Base-by-base conservation (phyloP, 2,888 invertebrate genomes). In the Capitulum mitella region DNA sequence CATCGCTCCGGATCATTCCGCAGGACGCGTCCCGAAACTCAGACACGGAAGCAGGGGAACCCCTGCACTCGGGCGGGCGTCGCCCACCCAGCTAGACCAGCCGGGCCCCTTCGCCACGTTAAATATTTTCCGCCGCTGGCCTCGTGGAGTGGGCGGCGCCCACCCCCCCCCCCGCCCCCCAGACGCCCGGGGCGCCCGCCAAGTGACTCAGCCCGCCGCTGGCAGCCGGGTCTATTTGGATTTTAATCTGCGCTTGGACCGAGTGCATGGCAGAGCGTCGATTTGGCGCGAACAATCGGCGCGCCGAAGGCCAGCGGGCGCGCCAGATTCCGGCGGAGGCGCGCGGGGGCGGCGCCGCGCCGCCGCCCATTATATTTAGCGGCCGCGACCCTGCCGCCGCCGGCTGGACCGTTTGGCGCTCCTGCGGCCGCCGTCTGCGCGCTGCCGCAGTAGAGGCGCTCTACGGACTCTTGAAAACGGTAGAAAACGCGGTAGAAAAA, bases 261-360 rank as follows among this genome's bases (percentile, higher is more conserved):
- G 29, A 34, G 34, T 64, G 64, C 64, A 64, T 64, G 64, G 64
- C 64, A 51, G 64, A 34, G 34, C 19, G 64, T 3, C 3, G 64
- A 64, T 64, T 64, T 64, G 64, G 64, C 64, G 64, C 64, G 34
- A 64, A 64, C 64, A 64, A 64, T 64, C 64, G 64, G 6, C 58
- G 58, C 19, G 64, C 64, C 19, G 32, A 64, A 64, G 64, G 64
- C 16, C 64, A 34, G 64, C 19, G 3, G 64, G 64, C 64, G 64
- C 64, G 64, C 64, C 64, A 64, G 34, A 64, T 64, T 64, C 64
- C 64, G 29, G 16, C 64, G 34, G 8, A 32, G 29, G 16, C 64
- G 34, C 14, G 64, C 32, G 19, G 26, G 29, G 32, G 19, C 34
- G 32, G 34, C 64, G 51, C 51, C 51, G 51, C 34, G 34, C 34